These are phyloP conservation scores for Astatoreochromis straeleni DNA, from an alignment of 2,113 vertebrate genomes.

Conservation along the genomic window DNA sequence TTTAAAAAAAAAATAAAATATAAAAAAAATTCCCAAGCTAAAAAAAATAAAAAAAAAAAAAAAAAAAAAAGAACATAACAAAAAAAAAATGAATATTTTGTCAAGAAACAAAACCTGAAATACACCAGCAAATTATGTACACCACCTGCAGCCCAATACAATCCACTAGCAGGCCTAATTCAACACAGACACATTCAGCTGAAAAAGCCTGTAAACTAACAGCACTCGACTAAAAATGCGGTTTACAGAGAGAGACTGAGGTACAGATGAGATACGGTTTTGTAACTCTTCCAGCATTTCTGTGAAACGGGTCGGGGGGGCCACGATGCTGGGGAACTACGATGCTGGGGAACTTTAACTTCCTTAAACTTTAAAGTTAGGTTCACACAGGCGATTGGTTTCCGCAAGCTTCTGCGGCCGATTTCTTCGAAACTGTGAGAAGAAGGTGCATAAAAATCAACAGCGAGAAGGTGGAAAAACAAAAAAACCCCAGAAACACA, in stretches of 20 bases:
- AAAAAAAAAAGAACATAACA: background rate
- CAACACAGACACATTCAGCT: conserved; percentile 33
- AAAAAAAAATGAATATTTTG: conserved; percentile 20
- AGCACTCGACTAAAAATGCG: background rate
- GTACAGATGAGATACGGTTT: conserved; percentile 36
- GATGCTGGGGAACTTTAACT: background rate
- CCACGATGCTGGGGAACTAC: background rate
- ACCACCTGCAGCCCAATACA: conserved; percentile 14
- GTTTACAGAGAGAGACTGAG: conserved; percentile 15
- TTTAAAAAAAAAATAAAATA: too few species aligned
- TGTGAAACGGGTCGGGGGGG: background rate
- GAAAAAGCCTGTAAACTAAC: conserved; percentile 22
- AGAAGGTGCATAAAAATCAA: background rate
- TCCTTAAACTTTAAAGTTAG: background rate
- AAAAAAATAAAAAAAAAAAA: background rate
- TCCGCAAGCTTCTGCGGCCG: background rate
- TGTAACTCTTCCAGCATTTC: conserved; percentile 52
- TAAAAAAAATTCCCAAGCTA: too few species aligned
- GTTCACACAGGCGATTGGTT: background rate
- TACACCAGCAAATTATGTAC: conserved; percentile 59
- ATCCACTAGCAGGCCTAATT: conserved; percentile 16
- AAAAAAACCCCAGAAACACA: background rate
- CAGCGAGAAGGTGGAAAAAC: background rate
- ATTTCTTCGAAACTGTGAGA: background rate
- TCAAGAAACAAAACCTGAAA: conserved; percentile 54